Evolutionary conservation across 2,888 invertebrate genomes (phyloP).

Genomic region (Nephrocerus scutellatus): DNA sequence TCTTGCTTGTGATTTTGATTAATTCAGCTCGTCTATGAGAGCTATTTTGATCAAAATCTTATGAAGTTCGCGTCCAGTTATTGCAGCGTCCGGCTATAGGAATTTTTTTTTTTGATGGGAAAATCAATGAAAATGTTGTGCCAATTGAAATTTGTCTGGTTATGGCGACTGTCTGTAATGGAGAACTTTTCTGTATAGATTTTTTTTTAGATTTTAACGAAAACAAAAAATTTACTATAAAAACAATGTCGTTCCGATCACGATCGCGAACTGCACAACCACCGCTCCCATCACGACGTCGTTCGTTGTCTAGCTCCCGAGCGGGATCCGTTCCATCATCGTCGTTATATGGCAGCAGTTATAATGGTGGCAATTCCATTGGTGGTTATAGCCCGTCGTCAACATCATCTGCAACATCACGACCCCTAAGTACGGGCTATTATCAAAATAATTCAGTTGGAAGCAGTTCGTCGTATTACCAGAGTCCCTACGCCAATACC

Average conservation of each 20-base stretch:
- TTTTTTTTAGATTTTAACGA: too few species aligned
- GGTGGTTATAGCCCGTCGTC: slow-evolving; percentile 20
- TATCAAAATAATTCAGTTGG: slow-evolving; percentile 30
- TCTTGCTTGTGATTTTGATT: too few species aligned
- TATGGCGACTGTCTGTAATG: too few species aligned
- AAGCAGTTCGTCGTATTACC: slow-evolving; percentile 29
- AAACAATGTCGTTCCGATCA: slow-evolving; percentile 46
- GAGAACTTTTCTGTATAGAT: too few species aligned
- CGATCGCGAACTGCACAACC: slow-evolving; percentile 42
- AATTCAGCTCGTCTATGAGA: too few species aligned
- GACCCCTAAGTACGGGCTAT: slow-evolving; percentile 44
- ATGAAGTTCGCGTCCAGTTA: too few species aligned
- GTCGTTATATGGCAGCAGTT: slow-evolving; percentile 26
- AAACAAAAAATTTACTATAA: too few species aligned
- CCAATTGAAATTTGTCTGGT: too few species aligned
- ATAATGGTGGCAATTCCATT: slow-evolving; percentile 22
- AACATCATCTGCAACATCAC: slow-evolving; percentile 25
- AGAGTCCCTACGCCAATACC: slow-evolving; percentile 42
- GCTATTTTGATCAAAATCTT: too few species aligned
- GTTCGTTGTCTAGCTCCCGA: slow-evolving; percentile 51
- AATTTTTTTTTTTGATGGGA: too few species aligned
- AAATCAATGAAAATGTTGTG: too few species aligned
- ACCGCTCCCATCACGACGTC: slow-evolving; percentile 48
- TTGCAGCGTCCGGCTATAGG: too few species aligned
- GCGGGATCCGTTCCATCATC: slow-evolving; percentile 28